Evolutionary conservation across 2,888 invertebrate species (phyloP), one percentile per base, ranked within the genome.

Genomic region (Cryptocephalus moraei): DNA sequence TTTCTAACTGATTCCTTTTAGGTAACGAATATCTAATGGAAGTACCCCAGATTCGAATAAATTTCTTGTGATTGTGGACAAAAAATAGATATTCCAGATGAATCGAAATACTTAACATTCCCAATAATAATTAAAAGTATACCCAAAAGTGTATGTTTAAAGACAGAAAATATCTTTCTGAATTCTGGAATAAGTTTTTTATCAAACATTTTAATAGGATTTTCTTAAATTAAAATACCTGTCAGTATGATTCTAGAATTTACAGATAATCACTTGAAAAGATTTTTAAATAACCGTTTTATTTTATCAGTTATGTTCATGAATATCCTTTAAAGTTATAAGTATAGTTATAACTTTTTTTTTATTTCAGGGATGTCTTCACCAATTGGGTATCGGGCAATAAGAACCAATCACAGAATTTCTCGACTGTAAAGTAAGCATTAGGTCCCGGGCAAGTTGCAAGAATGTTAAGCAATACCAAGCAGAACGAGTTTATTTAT

Each of bases 351-450:
- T 36, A 36, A 36, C 13, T 40, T 59, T 59, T 50, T 60, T 62
- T 63, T 62, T 62, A 56, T 78, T 78, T 49, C 81, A 90, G 90
- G 74, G 91, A 92, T 73, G 92, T 93, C 55, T 91, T 89, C 77
- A 86, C 84, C 67, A 86, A 85, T 53, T 91, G 90, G 90, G 90
- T 91, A 65, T 85, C 88, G 53, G 82, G 85, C 63, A 86, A 87
- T 76, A 86, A 85, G 73, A 84, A 79, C 73, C 79, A 81, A 71
- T 79, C 82, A 68, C 85, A 85, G 74, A 83, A 81, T 69, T 85
- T 82, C 71, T 84, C 86, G 55, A 84, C 86, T 59, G 87, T 86
- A 62, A 86, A 86, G 76, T 87, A 85, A 76, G 65, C 36, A 9
- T 36, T 36, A 36, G 36, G 36, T 11, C n/a, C 36, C 22, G 22